Evolutionary conservation across 2,113 vertebrate genomes (phyloP), one percentile per base, ranked within the genome.

Genomic region (Thomomys bottae): DNA sequence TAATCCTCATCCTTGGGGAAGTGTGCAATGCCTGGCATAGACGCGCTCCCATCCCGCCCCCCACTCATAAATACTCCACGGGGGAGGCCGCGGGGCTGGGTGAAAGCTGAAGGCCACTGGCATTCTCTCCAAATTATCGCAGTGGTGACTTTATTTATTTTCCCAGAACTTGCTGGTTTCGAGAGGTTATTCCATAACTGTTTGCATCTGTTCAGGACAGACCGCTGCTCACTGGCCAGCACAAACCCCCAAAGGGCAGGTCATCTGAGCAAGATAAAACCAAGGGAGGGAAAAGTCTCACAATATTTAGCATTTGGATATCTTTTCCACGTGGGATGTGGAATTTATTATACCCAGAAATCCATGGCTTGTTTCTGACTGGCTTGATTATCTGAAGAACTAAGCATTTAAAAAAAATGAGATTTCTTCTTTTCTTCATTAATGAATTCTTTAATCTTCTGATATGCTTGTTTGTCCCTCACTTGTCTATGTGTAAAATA

Each of bases 191-290:
- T 89, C 94, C 82, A 64, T 59, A 94, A 59, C 5, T 72, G 63
- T 94, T 94, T 84, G 84, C 87, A 93, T 93, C 63, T 94, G 57
- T 67, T 82, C 75, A 93, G 94, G 45, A 91, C 59, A 72, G 2
- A 21, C 87, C 57, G 93, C 57, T 78, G 81, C 88, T 0, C 64
- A 88, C n/a, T 15, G 49, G 95, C 89, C 91, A 96, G 57, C 92
- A 63, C 0, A 30, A 90, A 75, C 32, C 86, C 92, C 24, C 92
- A 86, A 95, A 97, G 95, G 93, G 84, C 96, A 96, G 96, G 96
- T 90, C 91, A 77, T 0, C 78, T 92, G 3, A 64, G 26, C 77
- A 75, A 96, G 96, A 98, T 97, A 97, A 97, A 90, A 94, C 96
- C 94, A 89, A 92, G 87, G 23, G 17, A 66, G 93, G 94, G 59